Percentiles rank a stretch among this genome's conserved stretches.
Conservation (phyloP, 2,888 invertebrate species). For the Agriopis marginaria region DNA sequence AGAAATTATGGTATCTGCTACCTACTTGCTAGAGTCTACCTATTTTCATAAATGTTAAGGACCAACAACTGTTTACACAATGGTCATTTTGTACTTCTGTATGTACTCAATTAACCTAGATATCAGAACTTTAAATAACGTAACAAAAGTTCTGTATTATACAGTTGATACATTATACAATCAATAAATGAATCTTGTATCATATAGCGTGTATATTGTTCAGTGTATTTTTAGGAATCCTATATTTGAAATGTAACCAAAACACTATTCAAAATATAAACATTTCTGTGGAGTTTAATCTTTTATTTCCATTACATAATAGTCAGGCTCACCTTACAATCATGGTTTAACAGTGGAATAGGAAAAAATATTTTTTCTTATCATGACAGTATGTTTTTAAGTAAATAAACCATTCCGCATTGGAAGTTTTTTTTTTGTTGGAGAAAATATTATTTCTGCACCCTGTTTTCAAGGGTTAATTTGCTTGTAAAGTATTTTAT, state of each 20-base stretch:
- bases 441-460: no score
- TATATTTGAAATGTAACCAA: slow-evolving; percentile 84
- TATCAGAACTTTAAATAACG: slow-evolving; percentile 39
- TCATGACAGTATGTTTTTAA: no score
- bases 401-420: no score
- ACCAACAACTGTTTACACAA: slow-evolving; percentile 71
- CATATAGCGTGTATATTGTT: slow-evolving; percentile 84
- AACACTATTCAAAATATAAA: slow-evolving; percentile 84
- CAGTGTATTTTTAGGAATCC: slow-evolving; percentile 76
- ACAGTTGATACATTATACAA: slow-evolving; percentile 50
- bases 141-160: slow-evolving; percentile 42
- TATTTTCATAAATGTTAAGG: slow-evolving; percentile 59
- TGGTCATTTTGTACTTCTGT: slow-evolving; percentile 69
- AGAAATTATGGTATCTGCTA: slow-evolving; percentile 29
- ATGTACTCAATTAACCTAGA: slow-evolving; percentile 51
- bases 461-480: no score
- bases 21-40: slow-evolving; percentile 30
- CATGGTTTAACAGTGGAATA: neutral
- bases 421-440: no score
- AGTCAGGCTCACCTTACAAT: neutral
- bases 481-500: no score
- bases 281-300: slow-evolving; percentile 69
- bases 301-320: slow-evolving; percentile 33
- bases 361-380: no score
- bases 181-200: slow-evolving; percentile 77